These are phyloP conservation scores for Neotoma lepida DNA, from an alignment of 2,113 vertebrate species.

Conservation along the genomic window DNA sequence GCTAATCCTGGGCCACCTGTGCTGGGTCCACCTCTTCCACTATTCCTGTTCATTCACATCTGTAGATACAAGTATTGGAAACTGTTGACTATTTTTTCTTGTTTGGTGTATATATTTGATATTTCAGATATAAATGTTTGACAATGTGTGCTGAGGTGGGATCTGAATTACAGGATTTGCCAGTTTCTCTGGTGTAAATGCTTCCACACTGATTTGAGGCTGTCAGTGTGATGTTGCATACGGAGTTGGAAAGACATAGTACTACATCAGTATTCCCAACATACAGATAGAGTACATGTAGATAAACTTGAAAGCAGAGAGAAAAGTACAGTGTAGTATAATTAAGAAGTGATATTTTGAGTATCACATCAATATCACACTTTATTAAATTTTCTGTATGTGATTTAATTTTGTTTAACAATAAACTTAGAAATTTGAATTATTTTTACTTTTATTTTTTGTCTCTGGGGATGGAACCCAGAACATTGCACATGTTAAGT, in stretches of 20 bases:
- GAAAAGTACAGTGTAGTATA: background rate
- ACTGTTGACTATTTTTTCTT: background rate
- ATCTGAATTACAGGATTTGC: background rate
- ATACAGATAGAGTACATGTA: background rate
- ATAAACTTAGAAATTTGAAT: background rate
- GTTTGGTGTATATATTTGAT: background rate
- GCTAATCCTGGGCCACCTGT: background rate
- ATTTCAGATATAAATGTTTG: conserved; percentile 18
- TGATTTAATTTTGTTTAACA: background rate
- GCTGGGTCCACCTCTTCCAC: background rate
- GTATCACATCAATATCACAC: background rate
- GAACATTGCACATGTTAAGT: background rate
- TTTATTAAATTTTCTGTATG: background rate
- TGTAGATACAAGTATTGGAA: background rate
- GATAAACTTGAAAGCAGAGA: background rate
- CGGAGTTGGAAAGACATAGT: background rate
- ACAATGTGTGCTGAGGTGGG: background rate
- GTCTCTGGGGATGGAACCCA: background rate
- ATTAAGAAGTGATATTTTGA: background rate
- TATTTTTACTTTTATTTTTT: background rate
- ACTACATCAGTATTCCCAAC: background rate
- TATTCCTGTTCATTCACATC: background rate
- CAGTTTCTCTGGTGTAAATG: background rate
- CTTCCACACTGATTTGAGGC: background rate
- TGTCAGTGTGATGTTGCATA: background rate